Conservation (phyloP, 2,797 vertebrate species). For the Carduelis carduelis region DNA sequence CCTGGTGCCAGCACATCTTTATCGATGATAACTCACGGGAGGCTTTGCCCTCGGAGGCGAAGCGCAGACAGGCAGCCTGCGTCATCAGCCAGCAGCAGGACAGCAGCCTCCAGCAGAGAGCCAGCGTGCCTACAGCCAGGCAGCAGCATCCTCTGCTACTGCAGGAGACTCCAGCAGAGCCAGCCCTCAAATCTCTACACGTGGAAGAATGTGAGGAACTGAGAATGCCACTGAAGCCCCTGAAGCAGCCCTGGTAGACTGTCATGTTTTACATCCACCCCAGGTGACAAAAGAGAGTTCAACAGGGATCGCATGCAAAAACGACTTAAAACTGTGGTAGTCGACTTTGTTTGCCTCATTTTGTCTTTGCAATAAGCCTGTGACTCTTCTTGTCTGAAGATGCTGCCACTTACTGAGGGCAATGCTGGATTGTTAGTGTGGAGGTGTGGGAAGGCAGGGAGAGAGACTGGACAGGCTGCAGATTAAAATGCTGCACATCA, state of each 20-base stretch:
- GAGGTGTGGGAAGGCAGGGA: neutral
- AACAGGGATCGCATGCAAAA: neutral
- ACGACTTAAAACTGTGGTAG: accelerated
- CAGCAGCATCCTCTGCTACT: neutral
- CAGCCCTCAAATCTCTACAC: neutral
- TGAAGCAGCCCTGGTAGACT: neutral
- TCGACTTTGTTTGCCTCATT: neutral
- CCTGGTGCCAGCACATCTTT: neutral
- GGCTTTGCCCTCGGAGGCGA: neutral
- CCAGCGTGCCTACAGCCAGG: accelerated
- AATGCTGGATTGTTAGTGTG: neutral
- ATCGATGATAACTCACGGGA: neutral
- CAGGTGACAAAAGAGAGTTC: neutral
- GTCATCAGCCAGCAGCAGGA: neutral
- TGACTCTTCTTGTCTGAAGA: accelerated
- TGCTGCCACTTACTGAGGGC: neutral
- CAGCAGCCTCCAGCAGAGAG: neutral
- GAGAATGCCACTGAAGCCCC: accelerated
- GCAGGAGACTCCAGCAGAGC: neutral
- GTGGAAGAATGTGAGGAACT: accelerated
- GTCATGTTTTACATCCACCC: neutral
- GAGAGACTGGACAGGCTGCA: neutral
- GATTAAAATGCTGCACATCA: neutral
- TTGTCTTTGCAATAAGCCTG: neutral
- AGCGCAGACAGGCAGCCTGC: neutral